These are phyloP conservation scores for Hymenopus coronatus DNA, from an alignment of 2,888 invertebrate genomes.

Conservation along the genomic window DNA sequence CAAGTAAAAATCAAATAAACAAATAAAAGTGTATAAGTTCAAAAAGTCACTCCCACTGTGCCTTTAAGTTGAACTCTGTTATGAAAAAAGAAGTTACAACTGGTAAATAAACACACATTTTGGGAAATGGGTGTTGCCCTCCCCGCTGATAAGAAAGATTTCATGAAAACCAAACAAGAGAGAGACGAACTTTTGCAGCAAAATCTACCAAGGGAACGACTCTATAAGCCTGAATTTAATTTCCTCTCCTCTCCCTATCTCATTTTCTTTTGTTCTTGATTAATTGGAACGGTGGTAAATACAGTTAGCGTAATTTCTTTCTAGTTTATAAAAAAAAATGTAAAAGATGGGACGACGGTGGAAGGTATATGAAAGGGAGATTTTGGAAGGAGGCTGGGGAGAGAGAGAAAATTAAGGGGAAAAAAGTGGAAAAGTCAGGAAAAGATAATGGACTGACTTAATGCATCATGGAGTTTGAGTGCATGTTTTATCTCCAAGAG, in stretches of 20 bases:
- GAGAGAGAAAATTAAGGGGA: not conserved
- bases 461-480: not conserved
- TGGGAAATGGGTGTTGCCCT: not conserved
- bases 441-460: conserved; percentile 13
- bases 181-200: not conserved
- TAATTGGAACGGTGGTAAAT: conserved; percentile 21
- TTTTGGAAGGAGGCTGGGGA: not conserved
- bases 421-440: conserved; percentile 5
- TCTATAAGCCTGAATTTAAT: conserved; percentile 1
- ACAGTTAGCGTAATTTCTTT: conserved; percentile 16
- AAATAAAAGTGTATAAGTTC: no score
- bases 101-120: not conserved
- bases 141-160: not conserved
- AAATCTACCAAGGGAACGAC: not conserved
- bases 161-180: not conserved
- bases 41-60: no score
- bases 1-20: no score
- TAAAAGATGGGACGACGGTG: not conserved
- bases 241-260: not conserved
- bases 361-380: not conserved
- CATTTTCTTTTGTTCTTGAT: conserved; percentile 16
- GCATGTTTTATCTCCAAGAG: conserved; percentile 8
- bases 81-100: not conserved
- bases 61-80: not conserved
- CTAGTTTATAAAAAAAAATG: not conserved